These are phyloP conservation scores for Fulmarus glacialis DNA, from an alignment of 2,113 vertebrate species.

Conservation along the genomic window DNA sequence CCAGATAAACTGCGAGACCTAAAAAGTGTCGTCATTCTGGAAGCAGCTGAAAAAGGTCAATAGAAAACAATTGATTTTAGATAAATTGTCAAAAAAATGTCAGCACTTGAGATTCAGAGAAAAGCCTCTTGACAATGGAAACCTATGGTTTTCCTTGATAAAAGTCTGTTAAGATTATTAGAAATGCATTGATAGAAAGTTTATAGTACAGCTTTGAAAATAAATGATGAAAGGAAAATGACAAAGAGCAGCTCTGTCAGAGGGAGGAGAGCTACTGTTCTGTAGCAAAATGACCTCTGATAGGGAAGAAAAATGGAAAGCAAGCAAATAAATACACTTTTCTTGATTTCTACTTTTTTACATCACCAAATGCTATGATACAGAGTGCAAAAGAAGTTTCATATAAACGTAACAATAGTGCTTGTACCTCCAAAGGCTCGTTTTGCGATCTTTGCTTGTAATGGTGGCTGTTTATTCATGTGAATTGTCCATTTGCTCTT, in stretches of 20 bases:
- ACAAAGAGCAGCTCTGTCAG: background rate
- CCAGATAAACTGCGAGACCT: conserved; percentile 42
- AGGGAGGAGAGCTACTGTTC: background rate
- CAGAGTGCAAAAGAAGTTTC: background rate
- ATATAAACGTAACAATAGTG: background rate
- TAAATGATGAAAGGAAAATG: conserved; percentile 32
- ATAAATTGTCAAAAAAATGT: conserved; percentile 53
- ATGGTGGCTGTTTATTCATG: background rate
- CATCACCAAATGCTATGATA: background rate
- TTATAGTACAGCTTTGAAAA: conserved; percentile 55
- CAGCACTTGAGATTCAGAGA: conserved; percentile 4
- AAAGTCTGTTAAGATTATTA: conserved; percentile 49
- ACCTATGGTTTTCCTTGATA: background rate
- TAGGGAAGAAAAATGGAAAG: background rate
- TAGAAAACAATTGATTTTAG: conserved; percentile 64
- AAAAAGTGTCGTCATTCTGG: conserved; percentile 43
- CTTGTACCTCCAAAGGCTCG: background rate
- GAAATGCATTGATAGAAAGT: conserved; percentile 42
- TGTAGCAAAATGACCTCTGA: background rate
- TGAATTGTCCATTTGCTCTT: background rate
- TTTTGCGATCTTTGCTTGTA: background rate
- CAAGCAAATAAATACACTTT: background rate
- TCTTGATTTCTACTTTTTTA: background rate
- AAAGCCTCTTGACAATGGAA: background rate
- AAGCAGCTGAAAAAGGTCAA: conserved; percentile 55